Evolutionary conservation across 2,113 vertebrate species (phyloP), one percentile per base, ranked within the genome.

Genomic region (Channa maculata): DNA sequence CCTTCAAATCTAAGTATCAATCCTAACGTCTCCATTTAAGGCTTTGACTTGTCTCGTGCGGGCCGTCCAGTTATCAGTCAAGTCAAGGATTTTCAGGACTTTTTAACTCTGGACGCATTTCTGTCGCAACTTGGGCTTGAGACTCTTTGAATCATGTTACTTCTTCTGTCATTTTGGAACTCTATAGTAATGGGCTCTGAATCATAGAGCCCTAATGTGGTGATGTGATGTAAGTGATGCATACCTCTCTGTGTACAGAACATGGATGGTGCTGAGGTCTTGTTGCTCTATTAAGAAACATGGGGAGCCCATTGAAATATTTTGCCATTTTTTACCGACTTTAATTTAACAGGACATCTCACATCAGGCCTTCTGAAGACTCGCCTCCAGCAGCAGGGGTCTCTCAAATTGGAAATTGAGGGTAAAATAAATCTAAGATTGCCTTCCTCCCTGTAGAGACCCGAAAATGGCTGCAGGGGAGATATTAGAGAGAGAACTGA

Each of bases 371-470:
- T 77, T 78, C 84, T 34, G 55, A 83, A 77, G 80, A 80, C 86
- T 86, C 89, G 83, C 76, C 88, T 82, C 93, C 87, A 92, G 91
- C 93, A 93, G 62, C 88, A 91, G 92, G 92, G 91, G 88, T 84
- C 83, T 94, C 90, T 93, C 86, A 95, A 93, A 94, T 92, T 94
- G 86, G 88, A 93, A 89, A 79, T 79, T 72, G 82, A 82, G 89
- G 89, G 92, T 86, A 71, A 79, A 91, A 89, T 83, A 92, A 87
- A 86, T 84, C 89, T 90, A 81, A 92, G 89, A 86, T 91, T 82
- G 77, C 74, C 65, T 91, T 79, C 71, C 80, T 93, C 86, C 90
- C 50, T 89, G 76, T 91, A 92, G 94, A 94, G 92, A 84, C 74
- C 84, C 43, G 77, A 86, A 91, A 85, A 90, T 89, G 84, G 86